phyloP scores from a whole-genome alignment of 2,888 invertebrate genomes.

The Scaptomyza cyrtandrae region DNA sequence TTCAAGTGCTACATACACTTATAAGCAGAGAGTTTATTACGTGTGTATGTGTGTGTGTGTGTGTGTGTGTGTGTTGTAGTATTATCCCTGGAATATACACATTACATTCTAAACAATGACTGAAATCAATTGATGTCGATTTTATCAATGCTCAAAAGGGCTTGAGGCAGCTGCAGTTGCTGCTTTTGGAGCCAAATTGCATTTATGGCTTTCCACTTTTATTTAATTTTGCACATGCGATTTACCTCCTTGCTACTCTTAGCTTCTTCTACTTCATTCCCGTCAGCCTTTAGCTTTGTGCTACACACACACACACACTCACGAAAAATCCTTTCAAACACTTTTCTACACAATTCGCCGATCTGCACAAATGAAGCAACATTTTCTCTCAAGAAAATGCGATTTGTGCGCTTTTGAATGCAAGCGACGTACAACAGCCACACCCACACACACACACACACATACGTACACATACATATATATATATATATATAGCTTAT shows the following conservation, averaged over 20 bases:
- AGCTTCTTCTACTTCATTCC: slow-evolving; percentile 10
- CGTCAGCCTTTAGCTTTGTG: slow-evolving; percentile 30
- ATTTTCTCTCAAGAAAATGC: slow-evolving; percentile 77
- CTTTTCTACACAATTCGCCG: slow-evolving; percentile 73
- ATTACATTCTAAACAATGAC: slow-evolving; percentile 61
- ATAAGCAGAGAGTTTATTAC: slow-evolving; percentile 3
- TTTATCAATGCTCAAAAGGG: slow-evolving; percentile 60
- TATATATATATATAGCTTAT: slow-evolving; percentile 43
- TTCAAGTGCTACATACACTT: neutral
- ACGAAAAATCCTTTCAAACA: slow-evolving; percentile 64
- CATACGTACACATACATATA: neutral
- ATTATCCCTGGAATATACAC: slow-evolving; percentile 9
- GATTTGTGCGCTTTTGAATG: slow-evolving; percentile 80
- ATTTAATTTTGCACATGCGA: slow-evolving; percentile 72
- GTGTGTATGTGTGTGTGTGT: neutral
- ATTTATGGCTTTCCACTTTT: slow-evolving; percentile 75
- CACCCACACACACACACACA: neutral
- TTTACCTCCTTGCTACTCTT: slow-evolving; percentile 36
- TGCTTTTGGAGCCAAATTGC: slow-evolving; percentile 69
- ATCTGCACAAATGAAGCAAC: slow-evolving; percentile 79
- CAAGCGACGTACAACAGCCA: slow-evolving; percentile 57
- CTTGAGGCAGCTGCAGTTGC: slow-evolving; percentile 24
- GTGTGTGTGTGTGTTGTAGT: neutral
- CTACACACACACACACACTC: slow-evolving; percentile 14
- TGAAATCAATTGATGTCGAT: slow-evolving; percentile 73